A percentile compares a stretch with the other conserved stretches of the same genome.
Evolutionary conservation across 2,113 vertebrate genomes (phyloP).

Genomic region (Colinus virginianus): DNA sequence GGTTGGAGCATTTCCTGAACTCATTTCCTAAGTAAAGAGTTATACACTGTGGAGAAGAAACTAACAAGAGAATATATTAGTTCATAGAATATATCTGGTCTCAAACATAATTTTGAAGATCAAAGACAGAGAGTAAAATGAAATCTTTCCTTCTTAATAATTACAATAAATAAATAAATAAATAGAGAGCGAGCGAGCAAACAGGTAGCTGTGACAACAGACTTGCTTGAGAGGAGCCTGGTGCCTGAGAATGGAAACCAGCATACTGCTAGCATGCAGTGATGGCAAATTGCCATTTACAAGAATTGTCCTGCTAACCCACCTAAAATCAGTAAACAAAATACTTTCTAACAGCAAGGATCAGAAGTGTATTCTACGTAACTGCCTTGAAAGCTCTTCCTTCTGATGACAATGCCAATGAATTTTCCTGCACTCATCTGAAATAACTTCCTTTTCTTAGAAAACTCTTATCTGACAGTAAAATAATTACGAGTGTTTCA

Average conservation of each 20-base stretch:
- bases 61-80: not conserved
- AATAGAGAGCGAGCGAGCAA: accelerated
- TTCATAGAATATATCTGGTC: accelerated
- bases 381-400: not conserved
- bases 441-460: not conserved
- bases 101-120: not conserved
- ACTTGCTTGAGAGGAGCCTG: not conserved
- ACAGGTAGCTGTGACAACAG: accelerated
- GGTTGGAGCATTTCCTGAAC: not conserved
- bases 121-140: accelerated
- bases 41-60: not conserved
- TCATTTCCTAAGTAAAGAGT: accelerated
- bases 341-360: not conserved
- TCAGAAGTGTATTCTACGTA: not conserved
- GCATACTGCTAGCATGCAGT: accelerated
- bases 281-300: not conserved
- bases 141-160: not conserved
- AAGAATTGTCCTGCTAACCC: not conserved
- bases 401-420: not conserved
- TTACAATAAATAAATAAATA: not conserved
- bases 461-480: not conserved
- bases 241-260: accelerated
- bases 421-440: not conserved
- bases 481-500: not conserved
- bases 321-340: not conserved